A percentile compares a stretch with the other conserved stretches of the same genome.
These are phyloP conservation scores for Idris sp. DNA, from an alignment of 1,140 invertebrate genomes.

Conservation along the genomic window DNA sequence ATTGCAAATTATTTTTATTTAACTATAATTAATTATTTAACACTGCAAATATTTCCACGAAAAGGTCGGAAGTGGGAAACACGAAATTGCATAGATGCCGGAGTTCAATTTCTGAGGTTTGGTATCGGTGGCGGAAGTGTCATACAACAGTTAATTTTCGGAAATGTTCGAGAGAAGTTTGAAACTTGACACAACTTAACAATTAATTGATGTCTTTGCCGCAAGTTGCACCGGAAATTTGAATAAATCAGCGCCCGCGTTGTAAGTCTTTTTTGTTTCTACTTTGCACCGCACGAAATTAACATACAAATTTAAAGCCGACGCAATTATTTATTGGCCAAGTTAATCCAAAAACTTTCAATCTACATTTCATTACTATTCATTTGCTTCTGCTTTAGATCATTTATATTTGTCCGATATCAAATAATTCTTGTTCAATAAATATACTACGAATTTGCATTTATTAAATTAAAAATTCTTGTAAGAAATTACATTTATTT, in stretches of 20 bases:
- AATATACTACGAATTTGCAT: no score
- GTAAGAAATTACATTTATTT: no score
- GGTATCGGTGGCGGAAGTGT: conserved; percentile 49
- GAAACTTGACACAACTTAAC: conserved; percentile 44
- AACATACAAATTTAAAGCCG: conserved; percentile 6
- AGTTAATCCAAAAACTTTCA: neutral
- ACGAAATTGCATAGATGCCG: conserved; percentile 16
- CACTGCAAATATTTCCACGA: conserved; percentile 26
- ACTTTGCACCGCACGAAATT: no score
- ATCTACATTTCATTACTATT: conserved; percentile 1
- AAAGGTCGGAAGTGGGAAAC: conserved; percentile 27
- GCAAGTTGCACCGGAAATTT: conserved; percentile 6
- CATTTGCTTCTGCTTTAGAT: neutral
- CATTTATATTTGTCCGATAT: conserved; percentile 1
- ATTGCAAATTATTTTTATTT: no score
- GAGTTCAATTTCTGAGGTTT: conserved; percentile 51
- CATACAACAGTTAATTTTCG: conserved; percentile 56
- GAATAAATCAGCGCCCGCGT: conserved; percentile 32
- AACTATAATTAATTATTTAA: conserved; percentile 35
- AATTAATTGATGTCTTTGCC: conserved; percentile 48
- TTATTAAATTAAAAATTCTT: no score
- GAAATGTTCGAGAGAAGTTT: conserved; percentile 38
- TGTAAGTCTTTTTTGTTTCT: no score
- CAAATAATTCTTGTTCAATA: no score
- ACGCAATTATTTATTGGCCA: conserved; percentile 4